These are phyloP conservation scores for Cyphomyrus discorhynchus DNA, from an alignment of 2,113 vertebrate genomes.

Conservation along the genomic window DNA sequence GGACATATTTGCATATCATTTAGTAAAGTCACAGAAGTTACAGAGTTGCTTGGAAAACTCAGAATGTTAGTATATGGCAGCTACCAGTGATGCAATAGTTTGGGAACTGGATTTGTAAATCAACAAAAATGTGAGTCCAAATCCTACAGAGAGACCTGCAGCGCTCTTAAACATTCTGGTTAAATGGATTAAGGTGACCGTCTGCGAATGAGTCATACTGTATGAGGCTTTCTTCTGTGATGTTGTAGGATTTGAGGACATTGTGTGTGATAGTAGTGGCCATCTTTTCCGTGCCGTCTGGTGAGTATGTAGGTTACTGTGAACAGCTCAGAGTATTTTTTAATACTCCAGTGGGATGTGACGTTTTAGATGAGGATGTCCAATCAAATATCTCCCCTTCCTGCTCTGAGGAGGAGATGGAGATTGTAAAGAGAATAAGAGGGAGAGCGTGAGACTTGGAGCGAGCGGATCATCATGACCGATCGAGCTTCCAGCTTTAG, in stretches of 20 bases:
- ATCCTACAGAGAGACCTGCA: not conserved
- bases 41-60: not conserved
- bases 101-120: not conserved
- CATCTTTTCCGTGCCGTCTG: not conserved
- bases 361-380: not conserved
- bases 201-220: not conserved
- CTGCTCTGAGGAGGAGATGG: not conserved
- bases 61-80: not conserved
- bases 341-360: not conserved
- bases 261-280: not conserved
- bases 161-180: not conserved
- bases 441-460: not conserved
- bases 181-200: not conserved
- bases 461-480: not conserved
- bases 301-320: constrained; percentile 1
- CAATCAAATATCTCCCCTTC: not conserved
- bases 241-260: not conserved
- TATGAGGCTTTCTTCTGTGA: not conserved
- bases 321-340: not conserved
- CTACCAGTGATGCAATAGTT: not conserved
- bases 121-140: not conserved
- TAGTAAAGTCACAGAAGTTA: not conserved
- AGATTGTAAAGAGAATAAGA: not conserved
- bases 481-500: not conserved
- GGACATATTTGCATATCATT: not conserved